Conservation (phyloP, 2,113 vertebrate genomes). For the Campylomormyrus tamandua region DNA sequence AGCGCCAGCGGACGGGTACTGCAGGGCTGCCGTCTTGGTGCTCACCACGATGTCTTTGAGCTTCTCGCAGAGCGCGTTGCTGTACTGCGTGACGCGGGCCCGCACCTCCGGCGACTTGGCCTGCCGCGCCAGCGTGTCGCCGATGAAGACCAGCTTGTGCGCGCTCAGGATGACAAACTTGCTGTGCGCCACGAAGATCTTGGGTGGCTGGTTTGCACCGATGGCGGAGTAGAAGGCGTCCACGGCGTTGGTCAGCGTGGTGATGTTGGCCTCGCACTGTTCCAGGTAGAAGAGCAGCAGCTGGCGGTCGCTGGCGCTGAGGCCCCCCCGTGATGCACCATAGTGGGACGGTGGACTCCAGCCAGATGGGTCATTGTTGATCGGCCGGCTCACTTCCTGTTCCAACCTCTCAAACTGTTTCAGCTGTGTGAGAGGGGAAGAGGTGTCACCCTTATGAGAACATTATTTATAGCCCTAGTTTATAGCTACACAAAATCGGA, state of each 20-base stretch:
- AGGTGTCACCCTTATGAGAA: neutral
- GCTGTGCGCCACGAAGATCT: slow-evolving; percentile 96
- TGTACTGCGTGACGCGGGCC: slow-evolving; percentile 82
- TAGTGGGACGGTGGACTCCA: slow-evolving; percentile 76
- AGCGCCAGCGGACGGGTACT: slow-evolving; percentile 76
- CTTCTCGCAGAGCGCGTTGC: slow-evolving; percentile 89
- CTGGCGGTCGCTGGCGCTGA: slow-evolving; percentile 76
- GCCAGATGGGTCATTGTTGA: slow-evolving; percentile 84
- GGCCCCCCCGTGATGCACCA: slow-evolving; percentile 46
- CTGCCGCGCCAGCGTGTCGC: slow-evolving; percentile 89
- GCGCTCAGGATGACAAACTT: slow-evolving; percentile 96
- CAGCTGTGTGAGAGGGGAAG: slow-evolving; percentile 54
- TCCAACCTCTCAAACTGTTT: slow-evolving; percentile 94
- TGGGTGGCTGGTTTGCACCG: slow-evolving; percentile 87
- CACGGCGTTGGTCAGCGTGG: slow-evolving; percentile 80
- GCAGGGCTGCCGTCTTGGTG: slow-evolving; percentile 84
- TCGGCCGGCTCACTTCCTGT: slow-evolving; percentile 85
- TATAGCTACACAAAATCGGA: neutral
- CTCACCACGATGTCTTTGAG: slow-evolving; percentile 90
- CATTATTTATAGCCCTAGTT: neutral
- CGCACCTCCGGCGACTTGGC: slow-evolving; percentile 81
- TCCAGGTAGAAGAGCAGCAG: slow-evolving; percentile 95
- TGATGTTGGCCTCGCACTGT: slow-evolving; percentile 89
- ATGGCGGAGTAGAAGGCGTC: slow-evolving; percentile 86
- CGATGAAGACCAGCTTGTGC: slow-evolving; percentile 96